Evolutionary conservation across 2,888 invertebrate genomes (phyloP), one percentile per base, ranked within the genome.

Genomic region (Drosophila greeni): DNA sequence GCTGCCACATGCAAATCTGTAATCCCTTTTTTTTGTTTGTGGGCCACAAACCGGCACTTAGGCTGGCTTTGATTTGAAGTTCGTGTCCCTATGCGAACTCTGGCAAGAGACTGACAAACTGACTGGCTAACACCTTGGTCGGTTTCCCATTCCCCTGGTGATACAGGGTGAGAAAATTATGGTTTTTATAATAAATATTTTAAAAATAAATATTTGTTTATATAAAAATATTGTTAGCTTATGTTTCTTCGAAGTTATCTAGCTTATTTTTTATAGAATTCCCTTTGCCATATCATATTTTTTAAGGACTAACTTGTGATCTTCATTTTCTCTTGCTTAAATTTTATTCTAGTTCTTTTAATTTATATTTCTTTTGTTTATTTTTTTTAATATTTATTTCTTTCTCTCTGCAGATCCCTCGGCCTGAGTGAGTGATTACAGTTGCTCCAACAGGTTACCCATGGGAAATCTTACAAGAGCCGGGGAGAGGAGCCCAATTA

Each of bases 61-160:
- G 72, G 74, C 82, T 69, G 80, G 77, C 85, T 85, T 85, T 85
- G 84, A 86, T 86, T 86, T 80, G 86, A 86, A 87, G 87, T 86
- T 86, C 87, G 87, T 86, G 86, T 86, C 86, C 87, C 86, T 86
- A 85, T 82, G 85, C 83, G 78, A 76, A 76, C 64, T 57, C 54
- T 57, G 61, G 59, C 56, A 43, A 42, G 42, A 42, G 56, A 57
- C 74, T 62, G 59, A 62, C 62, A 67, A 62, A 62, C 62, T 62
- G 62, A 62, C 62, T 62, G 62, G 74, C 74, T 65, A 85, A 81
- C 85, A 81, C 81, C 81, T 81, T 85, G 81, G 36, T 36, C 18
- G 66, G 66, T 34, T 34, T 20, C 42, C 61, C 66, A 36, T 34
- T 53, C 36, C 37, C 12, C 34, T 9, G 36, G 20, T 26, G 7